Evolutionary conservation across 2,113 vertebrate genomes (phyloP), one percentile per base, ranked within the genome.

Genomic region (Orientallactaga bullata): DNA sequence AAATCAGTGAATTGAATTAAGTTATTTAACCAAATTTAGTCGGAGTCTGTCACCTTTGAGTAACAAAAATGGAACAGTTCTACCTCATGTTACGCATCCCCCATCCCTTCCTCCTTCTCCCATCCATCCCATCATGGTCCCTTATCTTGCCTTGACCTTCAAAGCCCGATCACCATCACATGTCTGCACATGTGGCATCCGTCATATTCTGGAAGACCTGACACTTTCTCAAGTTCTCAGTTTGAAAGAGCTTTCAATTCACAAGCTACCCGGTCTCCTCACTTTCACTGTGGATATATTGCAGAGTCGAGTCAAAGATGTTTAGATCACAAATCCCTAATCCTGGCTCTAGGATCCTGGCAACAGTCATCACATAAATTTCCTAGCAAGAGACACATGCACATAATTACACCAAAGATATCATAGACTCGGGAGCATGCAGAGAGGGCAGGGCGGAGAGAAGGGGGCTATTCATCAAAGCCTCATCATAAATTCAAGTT

Each of bases 401-500:
- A 30, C 85, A 77, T 97, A 92, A 97, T 97, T 92, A 95, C 93
- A 89, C 94, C 74, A 86, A 93, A 88, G 90, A 92, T 94, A 89
- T 68, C 9, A 15, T 85, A 90, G 92, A 72, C 60, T 61, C 82
- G 92, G 92, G 82, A 74, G 58, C 83, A 90, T 5, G 74, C 83
- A 37, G 79, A 83, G 92, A 88, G 88, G 90, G 85, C 51, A 47
- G 82, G 91, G 85, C 78, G 68, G 74, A 28, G 68, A 85, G 92
- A 92, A 87, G 95, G 88, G 88, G 37, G 28, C 65, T n/a, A 80
- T 96, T 94, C 88, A 96, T 96, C 96, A 96, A 90, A 85, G 68
- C 65, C 85, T 97, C 95, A 97, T 97, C 93, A 95, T 93, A 92
- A 92, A 96, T 97, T 96, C 94, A 94, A 94, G 79, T 84, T 24